Base-by-base conservation (phyloP, 2,113 vertebrate species). In the Dermatemys mawii region DNA sequence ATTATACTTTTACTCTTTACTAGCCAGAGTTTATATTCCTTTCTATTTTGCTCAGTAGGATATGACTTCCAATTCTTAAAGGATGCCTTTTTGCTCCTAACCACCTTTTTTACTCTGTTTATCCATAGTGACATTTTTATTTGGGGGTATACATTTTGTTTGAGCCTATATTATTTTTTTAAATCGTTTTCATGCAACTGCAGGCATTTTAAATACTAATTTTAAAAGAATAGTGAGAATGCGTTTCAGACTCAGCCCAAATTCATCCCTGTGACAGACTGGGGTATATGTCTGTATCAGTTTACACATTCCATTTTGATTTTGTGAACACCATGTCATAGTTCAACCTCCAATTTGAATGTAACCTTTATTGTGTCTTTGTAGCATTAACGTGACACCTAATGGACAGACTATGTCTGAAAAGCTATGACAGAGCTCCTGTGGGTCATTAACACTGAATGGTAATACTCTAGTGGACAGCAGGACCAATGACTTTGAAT, bases 251-350 rank as follows among this genome's bases (percentile, higher is more conserved):
- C 67, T 53, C 94, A 86, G 78, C 53, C 27, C 85, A 90, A 50
- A 50, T 94, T 80, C 82, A 90, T 80, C 81, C 83, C 48, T 26
- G 54, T 29, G 84, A 67, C 90, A 84, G 94, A 89, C 80, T 51
- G 83, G 93, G 91, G 83, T 87, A 78, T 11, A 4, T 5, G 5
- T 87, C 78, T 87, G 24, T 67, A 50, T 78, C 84, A 57, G 75
- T 75, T n/a, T 32, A 50, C 75, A 53, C 92, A 88, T 81, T 95
- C 67, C 75, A 88, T 92, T 95, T 95, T 87, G 85, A 90, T 92
- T 86, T 91, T 76, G 81, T 90, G 93, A 92, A 88, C 92, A 91
- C 70, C 89, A 76, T 35, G 2, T 51, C 92, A 46, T 86, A 46
- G 73, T 92, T 95, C 79, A 13, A 49, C 49, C 94, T 94, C 88